A percentile compares a stretch with the other conserved stretches of the same genome.
Evolutionary conservation across 2,113 vertebrate genomes (phyloP).

Genomic region (Dissostichus mawsoni): DNA sequence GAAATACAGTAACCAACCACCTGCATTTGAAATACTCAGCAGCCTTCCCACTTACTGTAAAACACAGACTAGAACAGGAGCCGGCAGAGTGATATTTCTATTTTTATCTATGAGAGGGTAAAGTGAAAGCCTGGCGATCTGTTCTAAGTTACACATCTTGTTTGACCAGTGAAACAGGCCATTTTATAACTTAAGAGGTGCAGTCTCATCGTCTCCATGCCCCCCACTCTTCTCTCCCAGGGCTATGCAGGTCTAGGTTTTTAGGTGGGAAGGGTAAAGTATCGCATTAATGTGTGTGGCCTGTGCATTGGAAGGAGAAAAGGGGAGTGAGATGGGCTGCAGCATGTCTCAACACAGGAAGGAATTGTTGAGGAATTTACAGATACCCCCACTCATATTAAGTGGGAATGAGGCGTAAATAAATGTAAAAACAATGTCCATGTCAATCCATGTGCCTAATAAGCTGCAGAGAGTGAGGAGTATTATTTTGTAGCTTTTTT

Average conservation of each 20-base stretch:
- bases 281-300: not conserved
- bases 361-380: slow-evolving; percentile 33
- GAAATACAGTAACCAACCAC: slow-evolving; percentile 25
- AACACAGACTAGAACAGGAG: slow-evolving; percentile 1
- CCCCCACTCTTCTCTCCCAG: not conserved
- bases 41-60: not conserved
- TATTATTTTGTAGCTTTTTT: not conserved
- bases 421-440: not conserved
- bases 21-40: slow-evolving; percentile 22
- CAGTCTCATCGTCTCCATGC: not conserved
- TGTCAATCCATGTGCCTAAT: not conserved
- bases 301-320: not conserved
- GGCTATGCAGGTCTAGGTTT: slow-evolving; percentile 2
- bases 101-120: slow-evolving; percentile 25
- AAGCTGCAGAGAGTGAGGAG: not conserved
- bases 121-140: slow-evolving; percentile 10
- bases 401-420: not conserved
- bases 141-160: slow-evolving; percentile 21
- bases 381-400: not conserved
- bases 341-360: slow-evolving; percentile 26
- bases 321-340: slow-evolving; percentile 13
- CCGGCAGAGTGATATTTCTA: not conserved
- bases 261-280: not conserved
- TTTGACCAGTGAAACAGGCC: slow-evolving; percentile 19
- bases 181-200: not conserved